These are phyloP conservation scores for Tethea ocularis DNA, from an alignment of 2,888 invertebrate genomes.

Conservation along the genomic window DNA sequence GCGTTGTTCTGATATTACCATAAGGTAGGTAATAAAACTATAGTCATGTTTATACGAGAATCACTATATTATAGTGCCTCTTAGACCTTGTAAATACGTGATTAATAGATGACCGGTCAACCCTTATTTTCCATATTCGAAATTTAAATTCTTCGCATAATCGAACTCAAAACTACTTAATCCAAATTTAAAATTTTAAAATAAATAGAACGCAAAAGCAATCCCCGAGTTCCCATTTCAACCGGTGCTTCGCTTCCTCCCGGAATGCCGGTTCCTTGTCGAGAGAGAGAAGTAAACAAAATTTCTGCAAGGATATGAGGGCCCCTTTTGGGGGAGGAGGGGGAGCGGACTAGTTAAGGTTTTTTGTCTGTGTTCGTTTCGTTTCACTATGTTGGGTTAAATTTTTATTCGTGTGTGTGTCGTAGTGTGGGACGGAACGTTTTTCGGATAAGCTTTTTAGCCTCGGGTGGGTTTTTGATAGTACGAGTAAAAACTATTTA, in stretches of 20 bases:
- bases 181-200: constrained; percentile 12
- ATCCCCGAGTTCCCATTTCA: constrained; percentile 68
- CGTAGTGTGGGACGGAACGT: constrained; percentile 45
- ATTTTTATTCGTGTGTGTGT: constrained; percentile 68
- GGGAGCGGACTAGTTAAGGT: constrained; percentile 67
- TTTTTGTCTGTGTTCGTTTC: constrained; percentile 70
- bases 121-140: no score
- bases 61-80: no score
- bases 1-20: no score
- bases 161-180: constrained; percentile 8
- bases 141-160: neutral
- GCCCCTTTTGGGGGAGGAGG: constrained; percentile 24
- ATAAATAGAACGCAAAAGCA: constrained; percentile 52
- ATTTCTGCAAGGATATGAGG: constrained; percentile 81
- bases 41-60: no score
- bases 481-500: constrained; percentile 47
- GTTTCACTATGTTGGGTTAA: constrained; percentile 28
- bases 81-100: no score
- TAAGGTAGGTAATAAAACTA: no score
- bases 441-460: constrained; percentile 65
- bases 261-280: constrained; percentile 71
- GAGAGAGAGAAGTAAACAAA: constrained; percentile 81
- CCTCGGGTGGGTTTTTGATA: constrained; percentile 56
- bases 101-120: no score
- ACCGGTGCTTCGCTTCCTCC: constrained; percentile 58